phyloP scores from a whole-genome alignment of 2,113 vertebrate species.

The Argyrosomus japonicus region DNA sequence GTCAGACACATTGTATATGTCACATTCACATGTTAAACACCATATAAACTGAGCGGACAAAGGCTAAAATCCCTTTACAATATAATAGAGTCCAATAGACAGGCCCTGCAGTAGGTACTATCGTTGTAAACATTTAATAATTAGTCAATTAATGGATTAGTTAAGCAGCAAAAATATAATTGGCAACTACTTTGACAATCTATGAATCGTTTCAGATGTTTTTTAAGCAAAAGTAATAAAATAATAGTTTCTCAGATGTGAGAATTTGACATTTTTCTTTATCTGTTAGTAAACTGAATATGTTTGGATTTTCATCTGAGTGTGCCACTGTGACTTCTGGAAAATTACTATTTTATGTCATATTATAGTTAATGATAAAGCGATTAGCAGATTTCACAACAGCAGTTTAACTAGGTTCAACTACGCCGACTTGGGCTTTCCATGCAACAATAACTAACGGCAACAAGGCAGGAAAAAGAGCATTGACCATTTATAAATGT shows the following conservation, averaged over 20 bases:
- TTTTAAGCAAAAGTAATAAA: background rate
- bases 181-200: background rate
- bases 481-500: too few species aligned
- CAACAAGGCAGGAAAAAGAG: too few species aligned
- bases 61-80: background rate
- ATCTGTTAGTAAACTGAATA: background rate
- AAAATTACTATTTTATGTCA: background rate
- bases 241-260: background rate
- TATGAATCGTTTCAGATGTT: background rate
- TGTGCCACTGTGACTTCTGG: background rate
- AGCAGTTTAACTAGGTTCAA: too few species aligned
- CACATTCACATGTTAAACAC: background rate
- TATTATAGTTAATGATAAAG: too few species aligned
- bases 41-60: background rate
- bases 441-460: too few species aligned
- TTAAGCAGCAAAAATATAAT: background rate
- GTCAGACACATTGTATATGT: background rate
- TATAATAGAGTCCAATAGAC: background rate
- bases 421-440: too few species aligned
- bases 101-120: background rate
- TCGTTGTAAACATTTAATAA: background rate
- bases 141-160: too few species aligned
- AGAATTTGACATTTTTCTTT: background rate
- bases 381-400: too few species aligned
- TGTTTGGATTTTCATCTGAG: background rate